phyloP scores from a whole-genome alignment of 2,113 vertebrate genomes.

The Pelmatolapia mariae region DNA sequence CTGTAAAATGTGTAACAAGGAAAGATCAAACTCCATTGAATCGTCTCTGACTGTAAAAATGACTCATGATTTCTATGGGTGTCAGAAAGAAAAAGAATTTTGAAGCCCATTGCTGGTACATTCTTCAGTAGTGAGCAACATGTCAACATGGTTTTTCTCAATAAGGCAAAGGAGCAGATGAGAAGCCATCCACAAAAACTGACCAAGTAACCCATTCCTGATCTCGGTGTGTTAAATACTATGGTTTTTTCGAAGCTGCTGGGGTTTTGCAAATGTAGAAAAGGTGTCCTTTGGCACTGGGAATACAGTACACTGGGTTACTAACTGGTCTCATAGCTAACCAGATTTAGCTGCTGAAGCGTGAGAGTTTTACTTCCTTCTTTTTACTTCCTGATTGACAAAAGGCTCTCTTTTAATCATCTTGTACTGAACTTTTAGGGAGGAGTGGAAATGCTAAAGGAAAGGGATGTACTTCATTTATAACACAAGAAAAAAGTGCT shows the following conservation, averaged over 20 bases:
- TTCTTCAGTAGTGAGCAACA: not conserved
- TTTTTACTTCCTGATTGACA: not conserved
- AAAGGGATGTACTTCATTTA: not conserved
- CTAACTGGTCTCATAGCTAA: not conserved
- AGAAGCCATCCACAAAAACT: not conserved
- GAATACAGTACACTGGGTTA: not conserved
- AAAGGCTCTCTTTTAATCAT: not conserved
- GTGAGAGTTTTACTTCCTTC: not conserved
- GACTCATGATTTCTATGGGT: not conserved
- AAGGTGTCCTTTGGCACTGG: not conserved
- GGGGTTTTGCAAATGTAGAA: not conserved
- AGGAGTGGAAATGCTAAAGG: not conserved
- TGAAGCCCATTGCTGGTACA: not conserved
- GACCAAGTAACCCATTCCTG: not conserved
- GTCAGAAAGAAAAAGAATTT: not conserved
- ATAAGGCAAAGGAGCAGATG: not conserved
- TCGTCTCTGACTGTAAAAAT: not conserved
- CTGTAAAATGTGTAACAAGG: not conserved
- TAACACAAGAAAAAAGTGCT: rapidly evolving
- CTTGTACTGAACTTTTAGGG: not conserved
- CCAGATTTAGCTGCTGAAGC: not conserved
- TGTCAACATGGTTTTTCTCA: not conserved
- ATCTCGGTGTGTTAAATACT: not conserved
- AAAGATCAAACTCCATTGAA: not conserved
- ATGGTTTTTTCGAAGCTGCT: not conserved